Evolutionary conservation across 92 coral and sea anemone species (phyloP).

Genomic region (Umimayanthus kanabou): DNA sequence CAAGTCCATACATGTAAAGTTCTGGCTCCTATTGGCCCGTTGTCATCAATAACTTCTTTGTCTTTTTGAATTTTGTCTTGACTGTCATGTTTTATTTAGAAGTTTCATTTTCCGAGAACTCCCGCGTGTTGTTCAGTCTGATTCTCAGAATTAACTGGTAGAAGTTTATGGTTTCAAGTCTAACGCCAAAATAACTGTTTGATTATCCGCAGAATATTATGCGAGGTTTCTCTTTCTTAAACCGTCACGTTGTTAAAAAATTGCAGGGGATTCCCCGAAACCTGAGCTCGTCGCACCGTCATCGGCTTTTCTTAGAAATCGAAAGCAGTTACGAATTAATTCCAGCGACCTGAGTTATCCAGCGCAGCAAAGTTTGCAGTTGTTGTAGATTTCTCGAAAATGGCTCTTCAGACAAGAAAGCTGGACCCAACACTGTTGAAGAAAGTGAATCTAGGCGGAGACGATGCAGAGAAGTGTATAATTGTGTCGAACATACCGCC

Average conservation of each 20-base stretch:
- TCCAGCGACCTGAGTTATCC: neutral
- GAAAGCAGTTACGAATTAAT: neutral
- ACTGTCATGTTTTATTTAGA: neutral
- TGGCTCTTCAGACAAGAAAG: neutral
- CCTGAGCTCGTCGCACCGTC: neutral
- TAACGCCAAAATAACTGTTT: no score
- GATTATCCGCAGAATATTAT: neutral
- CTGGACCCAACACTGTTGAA: neutral
- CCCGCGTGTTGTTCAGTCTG: neutral
- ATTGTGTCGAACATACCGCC: constrained; percentile 55
- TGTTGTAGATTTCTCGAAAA: neutral
- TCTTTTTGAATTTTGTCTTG: neutral
- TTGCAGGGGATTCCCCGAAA: constrained; percentile 30
- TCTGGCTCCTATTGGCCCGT: neutral
- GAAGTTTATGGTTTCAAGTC: neutral
- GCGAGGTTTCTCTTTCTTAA: neutral
- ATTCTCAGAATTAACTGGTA: neutral
- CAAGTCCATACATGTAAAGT: neutral
- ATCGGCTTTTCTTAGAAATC: neutral
- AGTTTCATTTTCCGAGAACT: neutral
- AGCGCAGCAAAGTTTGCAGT: neutral
- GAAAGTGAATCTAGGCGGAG: neutral
- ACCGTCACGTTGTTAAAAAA: neutral
- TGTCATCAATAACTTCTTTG: neutral
- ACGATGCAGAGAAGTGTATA: constrained; percentile 30